Evolutionary conservation across 2,797 vertebrate genomes (phyloP).

Genomic region (Naso thynnoides): DNA sequence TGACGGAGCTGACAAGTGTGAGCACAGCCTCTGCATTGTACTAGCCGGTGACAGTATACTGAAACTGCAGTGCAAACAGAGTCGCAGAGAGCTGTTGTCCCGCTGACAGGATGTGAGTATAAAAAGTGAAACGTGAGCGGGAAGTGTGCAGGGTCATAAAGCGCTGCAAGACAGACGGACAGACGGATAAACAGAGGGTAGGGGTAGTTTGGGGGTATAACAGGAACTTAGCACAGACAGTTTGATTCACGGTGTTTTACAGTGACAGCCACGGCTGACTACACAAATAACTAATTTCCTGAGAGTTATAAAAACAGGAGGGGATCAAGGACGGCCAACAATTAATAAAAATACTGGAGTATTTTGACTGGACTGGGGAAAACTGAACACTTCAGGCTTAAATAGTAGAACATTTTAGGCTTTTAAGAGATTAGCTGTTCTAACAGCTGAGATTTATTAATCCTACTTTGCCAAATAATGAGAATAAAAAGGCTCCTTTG

Average conservation of each 20-base stretch:
- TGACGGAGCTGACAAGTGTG: background rate
- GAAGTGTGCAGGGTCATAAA: constrained; percentile 74
- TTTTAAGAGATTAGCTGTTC: constrained; percentile 54
- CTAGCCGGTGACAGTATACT: background rate
- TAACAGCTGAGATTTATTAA: constrained; percentile 43
- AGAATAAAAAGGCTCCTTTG: constrained; percentile 58
- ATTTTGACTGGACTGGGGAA: constrained; percentile 32
- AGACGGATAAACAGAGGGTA: constrained; percentile 37
- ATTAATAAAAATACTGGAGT: constrained; percentile 32
- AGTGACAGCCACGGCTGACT: constrained; percentile 18
- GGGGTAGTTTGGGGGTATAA: constrained; percentile 47
- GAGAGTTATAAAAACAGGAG: constrained; percentile 42
- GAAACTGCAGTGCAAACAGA: constrained; percentile 26
- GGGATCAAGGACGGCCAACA: constrained; percentile 11
- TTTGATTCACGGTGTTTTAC: constrained; percentile 43
- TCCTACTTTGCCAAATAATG: constrained; percentile 27
- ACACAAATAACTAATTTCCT: constrained; percentile 54
- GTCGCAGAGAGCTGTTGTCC: constrained; percentile 51
- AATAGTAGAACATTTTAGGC: constrained; percentile 43
- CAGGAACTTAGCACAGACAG: constrained; percentile 58
- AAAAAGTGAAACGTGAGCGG: constrained; percentile 82
- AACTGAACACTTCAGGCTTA: constrained; percentile 30
- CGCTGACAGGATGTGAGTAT: constrained; percentile 73
- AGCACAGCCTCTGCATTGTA: constrained; percentile 14
- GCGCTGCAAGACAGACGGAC: constrained; percentile 30